These are phyloP conservation scores for Platysteira castanea DNA, from an alignment of 2,113 vertebrate species.

Conservation along the genomic window DNA sequence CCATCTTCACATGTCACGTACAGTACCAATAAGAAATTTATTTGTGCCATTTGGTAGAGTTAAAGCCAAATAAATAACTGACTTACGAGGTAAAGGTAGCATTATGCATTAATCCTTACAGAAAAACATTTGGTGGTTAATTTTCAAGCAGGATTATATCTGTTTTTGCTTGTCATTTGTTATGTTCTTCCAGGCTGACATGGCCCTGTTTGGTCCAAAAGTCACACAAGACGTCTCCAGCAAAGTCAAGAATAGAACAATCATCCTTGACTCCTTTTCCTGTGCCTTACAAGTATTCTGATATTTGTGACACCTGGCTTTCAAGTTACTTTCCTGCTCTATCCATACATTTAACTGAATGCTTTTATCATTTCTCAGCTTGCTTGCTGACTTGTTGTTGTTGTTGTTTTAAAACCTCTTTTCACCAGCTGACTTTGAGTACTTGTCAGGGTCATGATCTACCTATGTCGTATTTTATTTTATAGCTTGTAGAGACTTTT, in stretches of 20 bases:
- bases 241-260: background rate
- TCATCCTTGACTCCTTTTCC: background rate
- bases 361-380: background rate
- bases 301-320: background rate
- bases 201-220: background rate
- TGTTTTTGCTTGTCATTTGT: background rate
- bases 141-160: background rate
- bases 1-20: background rate
- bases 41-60: background rate
- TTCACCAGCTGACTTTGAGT: slow-evolving; percentile 5
- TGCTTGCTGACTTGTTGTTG: background rate
- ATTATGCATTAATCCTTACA: background rate
- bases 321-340: background rate
- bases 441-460: slow-evolving; percentile 30
- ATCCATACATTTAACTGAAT: background rate
- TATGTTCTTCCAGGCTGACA: background rate
- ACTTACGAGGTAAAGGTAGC: background rate
- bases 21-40: background rate
- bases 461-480: slow-evolving; percentile 25
- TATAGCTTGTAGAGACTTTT: background rate
- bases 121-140: background rate
- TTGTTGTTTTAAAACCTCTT: slow-evolving; percentile 20
- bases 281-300: background rate
- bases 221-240: background rate
- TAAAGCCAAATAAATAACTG: background rate